Base-by-base conservation (phyloP, 2,113 vertebrate genomes). In the Cinclus mexicanus region DNA sequence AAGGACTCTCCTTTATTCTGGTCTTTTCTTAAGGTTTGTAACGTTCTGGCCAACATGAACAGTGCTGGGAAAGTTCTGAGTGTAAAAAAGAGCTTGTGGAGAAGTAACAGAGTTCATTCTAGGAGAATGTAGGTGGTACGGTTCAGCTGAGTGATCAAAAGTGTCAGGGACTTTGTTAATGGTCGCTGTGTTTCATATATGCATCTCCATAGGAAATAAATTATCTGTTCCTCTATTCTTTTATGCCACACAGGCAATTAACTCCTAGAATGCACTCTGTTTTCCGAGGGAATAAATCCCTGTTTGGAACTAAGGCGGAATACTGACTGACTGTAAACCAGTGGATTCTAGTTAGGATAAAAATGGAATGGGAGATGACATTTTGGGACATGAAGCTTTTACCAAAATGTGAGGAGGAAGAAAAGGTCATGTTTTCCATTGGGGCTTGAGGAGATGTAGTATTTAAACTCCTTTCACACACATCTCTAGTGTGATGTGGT, bases 21-120 rank as follows among this genome's bases (percentile, higher is more conserved):
- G 57, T 82, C 25, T 79, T 87, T 88, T 94, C 56, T 53, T 74
- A 33, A 77, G 65, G 89, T 80, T 67, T 72, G 28, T 70, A 23
- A 28, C 11, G 4, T 96, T 70, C 95, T 98, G 97, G 97, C 95
- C 96, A 95, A 98, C 97, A 98, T 98, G 97, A 98, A 98, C 98
- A 98, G 98, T 98, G 98, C 98, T 98, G 98, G 96, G 97, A 98
- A 98, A 98, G 95, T 97, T 98, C 39, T 71, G 63, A 63, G 80
- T 47, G 47, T 64, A 33, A 93, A 74, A 95, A 95, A 92, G 68
- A 92, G 95, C 83, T 87, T 77, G 69, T 75, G 78, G 65, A 75
- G 80, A 83, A 90, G 89, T 18, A 76, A 70, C 93, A 97, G 94
- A 90, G 94, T 95, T 97, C 94, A 82, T 97, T 96, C 93, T 91